Conservation (phyloP, 2,888 invertebrate genomes). For the Clostera curtula region DNA sequence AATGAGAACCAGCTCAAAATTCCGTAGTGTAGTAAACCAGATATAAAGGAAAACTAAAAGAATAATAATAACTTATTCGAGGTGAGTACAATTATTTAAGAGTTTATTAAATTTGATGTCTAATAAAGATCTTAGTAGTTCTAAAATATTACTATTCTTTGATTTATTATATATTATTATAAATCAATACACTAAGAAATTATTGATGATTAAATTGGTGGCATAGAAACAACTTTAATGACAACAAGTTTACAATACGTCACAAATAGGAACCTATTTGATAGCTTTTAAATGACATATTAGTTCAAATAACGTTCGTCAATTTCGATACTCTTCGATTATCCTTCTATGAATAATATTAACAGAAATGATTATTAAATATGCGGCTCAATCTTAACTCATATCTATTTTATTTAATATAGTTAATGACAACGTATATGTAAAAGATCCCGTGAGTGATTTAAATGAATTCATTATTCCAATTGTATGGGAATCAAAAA, state of each 20-base stretch:
- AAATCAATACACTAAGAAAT: too few species aligned
- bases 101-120: too few species aligned
- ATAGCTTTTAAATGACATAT: background rate
- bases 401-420: too few species aligned
- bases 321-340: slow-evolving; percentile 1
- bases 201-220: too few species aligned
- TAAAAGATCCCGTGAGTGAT: slow-evolving; percentile 12
- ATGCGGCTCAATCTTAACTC: slow-evolving; percentile 6
- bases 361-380: slow-evolving; percentile 1
- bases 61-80: too few species aligned
- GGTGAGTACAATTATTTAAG: too few species aligned
- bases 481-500: background rate
- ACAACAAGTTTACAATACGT: background rate
- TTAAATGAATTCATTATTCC: slow-evolving; percentile 5
- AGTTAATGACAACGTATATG: slow-evolving; percentile 1
- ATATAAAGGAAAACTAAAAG: too few species aligned
- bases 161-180: too few species aligned
- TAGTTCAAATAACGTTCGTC: background rate
- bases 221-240: background rate
- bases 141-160: too few species aligned
- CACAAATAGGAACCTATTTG: background rate
- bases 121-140: too few species aligned
- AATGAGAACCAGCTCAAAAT: too few species aligned
- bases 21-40: too few species aligned
- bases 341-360: background rate